Base-by-base conservation (phyloP, 30 jellyfish, hydroid and myxozoan species). In the Aurelia coerulea region DNA sequence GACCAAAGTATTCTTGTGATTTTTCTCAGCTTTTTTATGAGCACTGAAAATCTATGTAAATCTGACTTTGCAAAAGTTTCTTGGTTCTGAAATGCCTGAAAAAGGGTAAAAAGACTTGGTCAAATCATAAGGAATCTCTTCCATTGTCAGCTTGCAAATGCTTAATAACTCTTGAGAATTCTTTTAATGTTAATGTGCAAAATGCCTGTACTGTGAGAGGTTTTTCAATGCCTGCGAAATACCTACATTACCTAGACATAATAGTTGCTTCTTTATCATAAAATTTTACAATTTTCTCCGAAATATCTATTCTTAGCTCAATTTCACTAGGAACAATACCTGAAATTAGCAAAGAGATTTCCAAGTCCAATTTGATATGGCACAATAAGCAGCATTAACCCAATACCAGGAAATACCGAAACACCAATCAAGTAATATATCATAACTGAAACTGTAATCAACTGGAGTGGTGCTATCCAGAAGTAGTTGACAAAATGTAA, bases 401-500 rank as follows among this genome's bases (percentile, higher is more conserved):
- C 97, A 33, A 81, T 60, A 64, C 97, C 97, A 65, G 92, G 90
- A 76, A 89, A 62, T 34, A 86, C 90, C 12, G 97, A 81, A 58
- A 89, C 79, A 2, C 93, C 97, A 35, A 89, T 42, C 41, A 56
- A 29, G 5, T n/a, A 42, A 54, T 73, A 74, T 42, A 89, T 78
- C 68, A 89, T 52, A 13, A 32, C 90, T 46, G 88, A 53, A 12
- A 81, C 75, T 14, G 53, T 58, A 13, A 81, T 19, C 46, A 89
- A 73, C 65, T 80, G 72, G 33, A 89, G 33, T 39, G 97, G 97
- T 14, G 73, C 92, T 2, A 89, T 73, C 97, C 97, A 89, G 11
- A 89, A 65, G 76, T 72, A 89, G 74, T 89, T 81, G 78, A 89
- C 35, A 80, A 89, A 89, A 46, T 42, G 63, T 42, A 71, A 53